Evolutionary conservation across 2,113 vertebrate genomes (phyloP).

Genomic region (Picathartes gymnocephalus): DNA sequence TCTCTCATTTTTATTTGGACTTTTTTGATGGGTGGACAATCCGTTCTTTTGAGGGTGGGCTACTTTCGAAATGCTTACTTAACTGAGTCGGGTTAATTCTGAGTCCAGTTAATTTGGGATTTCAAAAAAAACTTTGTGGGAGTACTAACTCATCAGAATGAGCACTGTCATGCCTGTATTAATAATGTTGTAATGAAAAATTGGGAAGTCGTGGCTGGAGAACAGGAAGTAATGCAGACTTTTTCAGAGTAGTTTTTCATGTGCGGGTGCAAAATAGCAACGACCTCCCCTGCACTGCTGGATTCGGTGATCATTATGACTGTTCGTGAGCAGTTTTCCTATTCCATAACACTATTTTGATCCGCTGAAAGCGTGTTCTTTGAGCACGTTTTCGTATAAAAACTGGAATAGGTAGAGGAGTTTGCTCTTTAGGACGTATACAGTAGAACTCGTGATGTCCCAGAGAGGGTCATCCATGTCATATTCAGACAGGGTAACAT

Average conservation of each 20-base stretch:
- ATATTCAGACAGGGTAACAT: not conserved
- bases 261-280: not conserved
- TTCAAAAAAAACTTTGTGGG: not conserved
- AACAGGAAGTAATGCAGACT: not conserved
- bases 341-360: accelerated
- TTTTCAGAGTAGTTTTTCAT: not conserved
- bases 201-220: not conserved
- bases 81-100: accelerated
- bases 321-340: no score
- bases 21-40: no score
- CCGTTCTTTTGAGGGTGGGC: not conserved
- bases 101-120: not conserved
- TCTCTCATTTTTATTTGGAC: no score
- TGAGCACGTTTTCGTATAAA: not conserved
- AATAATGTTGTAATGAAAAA: not conserved
- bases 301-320: not conserved
- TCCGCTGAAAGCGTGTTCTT: not conserved
- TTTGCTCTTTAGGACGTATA: not conserved
- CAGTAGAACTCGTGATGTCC: accelerated
- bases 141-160: no score
- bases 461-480: no score
- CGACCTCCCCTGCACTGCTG: no score
- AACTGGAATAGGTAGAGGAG: no score
- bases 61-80: not conserved
- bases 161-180: not conserved